Conservation (phyloP, 2,113 vertebrate genomes). For the Callospermophilus lateralis region DNA sequence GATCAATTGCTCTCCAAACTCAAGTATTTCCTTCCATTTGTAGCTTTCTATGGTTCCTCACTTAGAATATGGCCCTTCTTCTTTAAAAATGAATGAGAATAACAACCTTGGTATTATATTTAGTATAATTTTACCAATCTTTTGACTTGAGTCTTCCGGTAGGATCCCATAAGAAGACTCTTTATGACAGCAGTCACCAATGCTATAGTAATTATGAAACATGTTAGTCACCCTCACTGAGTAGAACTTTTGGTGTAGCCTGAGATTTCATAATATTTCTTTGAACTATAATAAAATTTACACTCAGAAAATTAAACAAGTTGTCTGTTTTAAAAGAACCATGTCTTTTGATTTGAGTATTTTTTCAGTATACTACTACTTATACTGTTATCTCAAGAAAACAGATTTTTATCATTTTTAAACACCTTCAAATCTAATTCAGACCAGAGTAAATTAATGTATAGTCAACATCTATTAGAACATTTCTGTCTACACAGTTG, state of each 20-base stretch:
- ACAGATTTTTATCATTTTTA: background rate
- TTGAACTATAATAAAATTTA: background rate
- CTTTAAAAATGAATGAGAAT: background rate
- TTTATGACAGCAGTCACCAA: background rate
- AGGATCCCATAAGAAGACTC: background rate
- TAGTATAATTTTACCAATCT: too few species aligned
- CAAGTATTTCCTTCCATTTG: background rate
- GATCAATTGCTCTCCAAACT: background rate
- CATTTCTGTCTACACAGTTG: background rate
- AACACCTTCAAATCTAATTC: background rate
- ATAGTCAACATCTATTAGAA: background rate
- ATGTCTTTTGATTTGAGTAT: background rate
- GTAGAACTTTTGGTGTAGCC: background rate
- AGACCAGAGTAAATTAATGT: background rate
- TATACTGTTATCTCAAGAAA: background rate
- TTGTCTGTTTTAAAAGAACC: background rate
- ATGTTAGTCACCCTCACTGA: rapidly evolving
- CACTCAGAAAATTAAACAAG: background rate
- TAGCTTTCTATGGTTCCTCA: background rate
- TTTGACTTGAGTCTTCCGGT: background rate
- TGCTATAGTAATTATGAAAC: too few species aligned
- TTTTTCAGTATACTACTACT: background rate
- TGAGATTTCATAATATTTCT: background rate
- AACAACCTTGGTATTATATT: background rate
- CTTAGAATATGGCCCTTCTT: background rate